phyloP scores from a whole-genome alignment of 1,140 invertebrate genomes.

The Drosophila cardini region DNA sequence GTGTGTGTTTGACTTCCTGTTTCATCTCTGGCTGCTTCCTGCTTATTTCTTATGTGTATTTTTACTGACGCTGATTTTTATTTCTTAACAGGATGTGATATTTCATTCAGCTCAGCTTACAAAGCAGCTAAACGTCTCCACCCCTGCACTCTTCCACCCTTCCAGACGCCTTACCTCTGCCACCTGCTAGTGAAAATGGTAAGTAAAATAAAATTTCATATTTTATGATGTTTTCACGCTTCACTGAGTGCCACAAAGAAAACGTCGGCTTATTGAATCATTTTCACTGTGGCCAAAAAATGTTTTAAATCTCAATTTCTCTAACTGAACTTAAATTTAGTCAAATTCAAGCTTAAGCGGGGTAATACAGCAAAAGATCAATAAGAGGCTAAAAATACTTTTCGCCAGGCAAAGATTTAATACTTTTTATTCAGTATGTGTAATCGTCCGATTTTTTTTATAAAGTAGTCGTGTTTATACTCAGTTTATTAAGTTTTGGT shows the following conservation, averaged over 20 bases:
- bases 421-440: too few species aligned
- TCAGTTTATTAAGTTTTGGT: too few species aligned
- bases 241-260: slow-evolving; percentile 11
- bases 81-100: slow-evolving; percentile 79
- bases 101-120: slow-evolving; percentile 73
- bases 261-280: slow-evolving; percentile 16
- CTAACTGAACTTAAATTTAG: not conserved
- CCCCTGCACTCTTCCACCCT: not conserved
- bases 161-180: not conserved
- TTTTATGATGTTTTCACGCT: slow-evolving; percentile 26
- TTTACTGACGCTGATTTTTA: slow-evolving; percentile 79
- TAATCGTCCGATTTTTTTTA: too few species aligned
- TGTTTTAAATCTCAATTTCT: slow-evolving; percentile 15
- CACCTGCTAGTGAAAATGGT: not conserved
- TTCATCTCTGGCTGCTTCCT: slow-evolving; percentile 70
- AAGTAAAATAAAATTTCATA: slow-evolving; percentile 27
- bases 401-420: too few species aligned
- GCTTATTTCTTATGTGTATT: slow-evolving; percentile 67
- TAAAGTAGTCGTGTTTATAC: too few species aligned
- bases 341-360: not conserved
- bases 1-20: slow-evolving; percentile 62
- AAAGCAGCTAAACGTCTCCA: slow-evolving; percentile 62
- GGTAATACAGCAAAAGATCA: not conserved
- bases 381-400: too few species aligned
- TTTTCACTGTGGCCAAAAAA: slow-evolving; percentile 4